Conservation (phyloP, 2,797 vertebrate genomes). For the Bradypodion pumilum region DNA sequence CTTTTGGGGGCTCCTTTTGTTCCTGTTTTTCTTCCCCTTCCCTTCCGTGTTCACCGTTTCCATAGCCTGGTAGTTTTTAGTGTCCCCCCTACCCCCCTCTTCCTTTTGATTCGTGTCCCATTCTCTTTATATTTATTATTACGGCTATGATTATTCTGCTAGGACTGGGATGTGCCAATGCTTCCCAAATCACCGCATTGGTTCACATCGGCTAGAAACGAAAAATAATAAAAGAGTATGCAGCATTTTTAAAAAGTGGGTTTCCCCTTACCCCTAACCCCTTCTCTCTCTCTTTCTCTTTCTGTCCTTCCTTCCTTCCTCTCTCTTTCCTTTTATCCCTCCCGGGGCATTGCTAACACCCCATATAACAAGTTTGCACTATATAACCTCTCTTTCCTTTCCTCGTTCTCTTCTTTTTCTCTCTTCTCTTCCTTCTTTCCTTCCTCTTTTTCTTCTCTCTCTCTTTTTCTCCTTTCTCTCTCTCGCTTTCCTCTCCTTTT, state of each 20-base stretch:
- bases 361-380: slow-evolving; percentile 85
- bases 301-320: slow-evolving; percentile 66
- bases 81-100: slow-evolving; percentile 31
- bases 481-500: slow-evolving; percentile 89
- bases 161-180: slow-evolving; percentile 93
- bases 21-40: slow-evolving; percentile 53
- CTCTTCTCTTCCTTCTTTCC: not conserved
- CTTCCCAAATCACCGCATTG: slow-evolving; percentile 84
- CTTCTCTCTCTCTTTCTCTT: slow-evolving; percentile 74
- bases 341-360: slow-evolving; percentile 87
- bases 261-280: slow-evolving; percentile 77
- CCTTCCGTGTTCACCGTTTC: slow-evolving; percentile 31
- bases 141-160: slow-evolving; percentile 84
- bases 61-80: slow-evolving; percentile 80
- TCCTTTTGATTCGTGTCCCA: slow-evolving; percentile 78
- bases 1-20: slow-evolving; percentile 50
- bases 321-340: slow-evolving; percentile 81
- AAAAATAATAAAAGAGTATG: slow-evolving; percentile 72
- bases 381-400: slow-evolving; percentile 79
- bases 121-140: slow-evolving; percentile 66
- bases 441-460: slow-evolving; percentile 18
- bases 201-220: slow-evolving; percentile 86
- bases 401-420: slow-evolving; percentile 77
- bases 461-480: slow-evolving; percentile 65
- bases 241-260: slow-evolving; percentile 86